Base-by-base conservation (phyloP, 2,888 invertebrate species). In the Notocelia uddmanniana region DNA sequence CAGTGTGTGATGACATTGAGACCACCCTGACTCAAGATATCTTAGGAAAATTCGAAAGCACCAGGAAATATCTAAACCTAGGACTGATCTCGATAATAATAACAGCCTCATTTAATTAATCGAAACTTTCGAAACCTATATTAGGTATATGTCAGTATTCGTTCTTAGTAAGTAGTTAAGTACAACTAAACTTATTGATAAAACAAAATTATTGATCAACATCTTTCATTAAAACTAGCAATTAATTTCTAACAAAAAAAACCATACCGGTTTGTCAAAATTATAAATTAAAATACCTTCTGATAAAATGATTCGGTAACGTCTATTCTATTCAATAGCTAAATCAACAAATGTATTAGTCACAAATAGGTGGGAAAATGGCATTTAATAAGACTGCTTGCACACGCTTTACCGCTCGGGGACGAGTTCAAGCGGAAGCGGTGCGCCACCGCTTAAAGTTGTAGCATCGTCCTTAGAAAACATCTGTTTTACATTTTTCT, bases 131-230 rank as follows among this genome's bases (percentile, higher is more conserved):
- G 2, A n/a, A 18, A 10, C 34, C 18, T 13, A 1, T 34, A 34
- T 58, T 19, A 58, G 58, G 34, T 37, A 37, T 31, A 37, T 31
- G 31, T 31, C 19, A 21, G 9, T 13, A 18, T 58, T 15, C 37
- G 13, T 41, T 34, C 15, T 23, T 45, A 41, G 23, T n/a, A 41
- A 45, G 13, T 59, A 41, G 19, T n/a, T n/a, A n/a, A 31, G 31
- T 31, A 31, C 8, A 31, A 31, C 31, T 31, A 31, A 64, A 64
- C 34, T 21, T 64, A n/a, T n/a, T n/a, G n/a, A n/a, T n/a, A n/a
- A n/a, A n/a, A n/a, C n/a, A 37, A 63, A 34, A 52, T 63, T 34
- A 74, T 68, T 68, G 70, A 70, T 68, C 63, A 74, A 73, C 70
- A 68, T 23, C 11, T 45, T 23, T 37, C 37, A 34, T 67, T 31